Conservation (phyloP, 2,797 vertebrate species). For the Scomberomorus guttatus region DNA sequence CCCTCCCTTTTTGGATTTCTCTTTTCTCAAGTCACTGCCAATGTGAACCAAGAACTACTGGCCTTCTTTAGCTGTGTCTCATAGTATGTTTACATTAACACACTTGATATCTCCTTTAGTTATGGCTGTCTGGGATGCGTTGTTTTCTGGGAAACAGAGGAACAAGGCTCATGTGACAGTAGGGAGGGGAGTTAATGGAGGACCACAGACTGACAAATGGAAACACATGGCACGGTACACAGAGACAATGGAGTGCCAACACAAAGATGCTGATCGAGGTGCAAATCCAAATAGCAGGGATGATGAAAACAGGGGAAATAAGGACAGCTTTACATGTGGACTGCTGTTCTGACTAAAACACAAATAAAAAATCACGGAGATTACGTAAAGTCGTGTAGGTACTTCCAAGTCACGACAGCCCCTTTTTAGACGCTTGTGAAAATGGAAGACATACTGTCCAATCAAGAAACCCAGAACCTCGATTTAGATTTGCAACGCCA, state of each 20-base stretch:
- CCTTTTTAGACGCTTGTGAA: slow-evolving; percentile 14
- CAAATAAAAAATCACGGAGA: background rate
- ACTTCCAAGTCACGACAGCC: slow-evolving; percentile 24
- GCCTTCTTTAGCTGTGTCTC: background rate
- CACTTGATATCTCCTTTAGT: slow-evolving; percentile 28
- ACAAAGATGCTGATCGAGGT: slow-evolving; percentile 73
- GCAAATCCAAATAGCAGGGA: slow-evolving; percentile 67
- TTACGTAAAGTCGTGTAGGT: slow-evolving; percentile 6
- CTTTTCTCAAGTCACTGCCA: slow-evolving; percentile 13
- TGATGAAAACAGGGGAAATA: slow-evolving; percentile 62
- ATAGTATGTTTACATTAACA: slow-evolving; percentile 40
- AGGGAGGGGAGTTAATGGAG: slow-evolving; percentile 41
- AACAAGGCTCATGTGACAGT: slow-evolving; percentile 61
- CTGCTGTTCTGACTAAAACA: slow-evolving; percentile 2
- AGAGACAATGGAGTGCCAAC: slow-evolving; percentile 70
- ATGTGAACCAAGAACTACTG: background rate
- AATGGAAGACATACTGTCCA: slow-evolving; percentile 7
- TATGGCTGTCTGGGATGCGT: slow-evolving; percentile 21
- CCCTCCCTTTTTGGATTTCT: background rate
- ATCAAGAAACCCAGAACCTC: slow-evolving; percentile 21
- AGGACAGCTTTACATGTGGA: slow-evolving; percentile 33
- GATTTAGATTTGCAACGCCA: slow-evolving; percentile 36
- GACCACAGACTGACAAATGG: slow-evolving; percentile 73
- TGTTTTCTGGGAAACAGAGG: slow-evolving; percentile 56
- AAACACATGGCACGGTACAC: slow-evolving; percentile 75